These are phyloP conservation scores for Xestia xanthographa DNA, from an alignment of 2,888 invertebrate genomes.

Conservation along the genomic window DNA sequence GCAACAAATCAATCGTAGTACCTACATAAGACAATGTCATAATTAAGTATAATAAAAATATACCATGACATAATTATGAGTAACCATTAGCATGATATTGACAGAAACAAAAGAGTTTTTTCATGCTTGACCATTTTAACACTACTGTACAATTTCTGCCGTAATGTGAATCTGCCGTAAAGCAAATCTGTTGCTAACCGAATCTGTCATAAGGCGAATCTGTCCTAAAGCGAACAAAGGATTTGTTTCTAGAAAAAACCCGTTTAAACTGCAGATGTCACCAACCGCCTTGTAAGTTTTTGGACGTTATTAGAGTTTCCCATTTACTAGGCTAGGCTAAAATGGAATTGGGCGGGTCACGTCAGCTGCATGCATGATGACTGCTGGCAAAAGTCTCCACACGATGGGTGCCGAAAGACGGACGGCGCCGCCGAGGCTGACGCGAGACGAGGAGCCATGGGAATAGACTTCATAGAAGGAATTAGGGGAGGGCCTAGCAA, in stretches of 20 bases:
- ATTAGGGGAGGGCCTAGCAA: background rate
- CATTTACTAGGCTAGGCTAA: background rate
- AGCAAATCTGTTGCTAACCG: no score
- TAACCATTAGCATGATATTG: no score
- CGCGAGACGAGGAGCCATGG: background rate
- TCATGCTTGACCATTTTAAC: no score
- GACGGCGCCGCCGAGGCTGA: background rate
- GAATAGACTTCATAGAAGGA: background rate
- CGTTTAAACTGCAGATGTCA: background rate
- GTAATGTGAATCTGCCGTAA: no score
- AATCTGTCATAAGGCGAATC: no score
- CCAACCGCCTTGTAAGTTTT: background rate
- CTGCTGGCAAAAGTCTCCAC: background rate
- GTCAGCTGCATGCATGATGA: background rate
- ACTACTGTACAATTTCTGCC: no score
- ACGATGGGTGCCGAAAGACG: background rate
- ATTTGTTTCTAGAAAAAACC: background rate
- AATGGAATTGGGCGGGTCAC: background rate
- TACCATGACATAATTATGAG: no score
- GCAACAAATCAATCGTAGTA: no score
- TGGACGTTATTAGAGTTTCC: background rate
- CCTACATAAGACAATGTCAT: no score
- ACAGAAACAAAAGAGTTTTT: no score
- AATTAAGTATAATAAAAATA: no score
- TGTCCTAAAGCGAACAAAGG: no score